Conservation (phyloP, 2,888 invertebrate genomes). For the Oxystoma pomonae region DNA sequence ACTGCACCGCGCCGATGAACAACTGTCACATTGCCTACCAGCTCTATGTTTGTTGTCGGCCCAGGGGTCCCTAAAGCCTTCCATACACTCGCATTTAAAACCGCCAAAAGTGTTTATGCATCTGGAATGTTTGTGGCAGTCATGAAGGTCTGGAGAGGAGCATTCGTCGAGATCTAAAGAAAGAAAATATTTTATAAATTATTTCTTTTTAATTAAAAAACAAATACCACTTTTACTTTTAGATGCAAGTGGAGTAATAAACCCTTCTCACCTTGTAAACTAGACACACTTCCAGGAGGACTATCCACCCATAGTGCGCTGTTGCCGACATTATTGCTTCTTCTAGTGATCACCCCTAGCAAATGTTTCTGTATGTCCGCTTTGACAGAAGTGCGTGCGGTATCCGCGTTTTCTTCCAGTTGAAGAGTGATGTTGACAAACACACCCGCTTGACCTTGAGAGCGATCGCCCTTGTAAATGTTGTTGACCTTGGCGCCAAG, state of each 20-base stretch:
- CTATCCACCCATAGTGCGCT: slow-evolving; percentile 82
- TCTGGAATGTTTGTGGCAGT: slow-evolving; percentile 73
- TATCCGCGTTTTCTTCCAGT: slow-evolving; percentile 73
- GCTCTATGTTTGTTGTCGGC: slow-evolving; percentile 61
- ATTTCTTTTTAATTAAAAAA: too few species aligned
- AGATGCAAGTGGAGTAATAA: too few species aligned
- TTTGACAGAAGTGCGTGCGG: slow-evolving; percentile 62
- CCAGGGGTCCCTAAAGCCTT: slow-evolving; percentile 73
- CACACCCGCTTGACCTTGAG: slow-evolving; percentile 66
- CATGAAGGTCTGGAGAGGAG: slow-evolving; percentile 73
- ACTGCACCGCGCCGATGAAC: slow-evolving; percentile 74
- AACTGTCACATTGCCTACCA: slow-evolving; percentile 75
- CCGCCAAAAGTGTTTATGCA: slow-evolving; percentile 85
- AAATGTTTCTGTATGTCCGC: slow-evolving; percentile 80
- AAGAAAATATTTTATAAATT: too few species aligned
- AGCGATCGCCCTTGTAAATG: slow-evolving; percentile 68
- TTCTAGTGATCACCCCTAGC: slow-evolving; percentile 73
- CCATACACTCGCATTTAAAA: slow-evolving; percentile 70
- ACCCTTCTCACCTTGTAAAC: slow-evolving; percentile 70
- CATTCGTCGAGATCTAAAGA: slow-evolving; percentile 85
- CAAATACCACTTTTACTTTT: too few species aligned
- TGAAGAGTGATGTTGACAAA: slow-evolving; percentile 82
- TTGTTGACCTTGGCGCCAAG: slow-evolving; percentile 76
- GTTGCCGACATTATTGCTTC: slow-evolving; percentile 84
- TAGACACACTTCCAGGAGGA: slow-evolving; percentile 73